Percentiles rank a stretch among this genome's conserved stretches.
These are phyloP conservation scores for Lucifuga dentata DNA, from an alignment of 2,113 vertebrate genomes.

Conservation along the genomic window DNA sequence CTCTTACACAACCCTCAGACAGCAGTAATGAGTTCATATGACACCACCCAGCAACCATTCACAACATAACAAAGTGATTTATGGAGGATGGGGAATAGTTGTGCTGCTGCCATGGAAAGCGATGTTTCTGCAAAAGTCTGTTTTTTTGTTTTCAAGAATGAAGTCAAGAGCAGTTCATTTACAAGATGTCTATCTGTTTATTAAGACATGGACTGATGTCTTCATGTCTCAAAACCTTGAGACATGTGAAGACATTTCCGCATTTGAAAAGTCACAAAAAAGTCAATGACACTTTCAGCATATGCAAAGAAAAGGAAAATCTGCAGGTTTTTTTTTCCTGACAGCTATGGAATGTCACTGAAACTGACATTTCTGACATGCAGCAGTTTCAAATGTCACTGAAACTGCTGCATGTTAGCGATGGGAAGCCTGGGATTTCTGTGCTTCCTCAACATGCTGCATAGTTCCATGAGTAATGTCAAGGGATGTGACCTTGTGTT, in stretches of 20 bases:
- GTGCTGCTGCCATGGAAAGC: neutral
- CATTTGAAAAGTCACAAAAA: conserved; percentile 17
- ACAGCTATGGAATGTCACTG: conserved; percentile 1
- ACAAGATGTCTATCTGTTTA: no score
- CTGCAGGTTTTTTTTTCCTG: conserved; percentile 3
- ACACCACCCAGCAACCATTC: conserved; percentile 66
- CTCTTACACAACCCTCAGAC: conserved; percentile 48
- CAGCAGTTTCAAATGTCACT: no score
- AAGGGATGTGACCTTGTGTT: conserved; percentile 65
- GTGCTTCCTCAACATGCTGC: conserved; percentile 39
- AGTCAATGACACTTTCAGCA: neutral
- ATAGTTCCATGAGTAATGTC: conserved; percentile 47
- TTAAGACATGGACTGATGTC: no score
- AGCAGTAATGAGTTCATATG: conserved; percentile 31
- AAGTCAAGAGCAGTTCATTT: no score
- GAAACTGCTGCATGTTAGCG: neutral
- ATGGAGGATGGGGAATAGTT: conserved; percentile 10
- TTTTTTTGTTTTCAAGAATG: no score
- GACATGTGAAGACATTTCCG: no score
- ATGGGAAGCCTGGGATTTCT: conserved; percentile 4
- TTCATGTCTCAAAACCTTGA: neutral
- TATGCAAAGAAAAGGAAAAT: neutral
- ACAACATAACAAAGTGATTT: conserved; percentile 50
- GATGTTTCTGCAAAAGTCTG: neutral
- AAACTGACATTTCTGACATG: no score